phyloP scores from a whole-genome alignment of 2,888 invertebrate genomes.

The Clunio marinus region DNA sequence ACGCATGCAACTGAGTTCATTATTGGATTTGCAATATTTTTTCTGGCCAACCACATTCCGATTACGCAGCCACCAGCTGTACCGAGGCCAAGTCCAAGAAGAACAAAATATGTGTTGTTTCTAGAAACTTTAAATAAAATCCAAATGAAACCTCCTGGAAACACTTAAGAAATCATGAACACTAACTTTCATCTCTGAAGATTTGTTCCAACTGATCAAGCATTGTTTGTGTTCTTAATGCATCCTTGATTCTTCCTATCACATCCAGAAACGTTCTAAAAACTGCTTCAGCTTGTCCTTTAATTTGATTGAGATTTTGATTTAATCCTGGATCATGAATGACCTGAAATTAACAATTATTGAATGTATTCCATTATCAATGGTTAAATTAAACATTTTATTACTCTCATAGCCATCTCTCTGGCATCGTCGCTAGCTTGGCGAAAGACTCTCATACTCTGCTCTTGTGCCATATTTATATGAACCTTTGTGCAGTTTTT shows the following conservation, averaged over 20 bases:
- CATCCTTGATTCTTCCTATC: conserved; percentile 40
- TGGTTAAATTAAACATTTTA: conserved; percentile 18
- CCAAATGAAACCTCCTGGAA: no score
- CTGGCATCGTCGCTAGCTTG: conserved; percentile 42
- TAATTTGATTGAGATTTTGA: conserved; percentile 40
- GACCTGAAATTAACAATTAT: conserved; percentile 34
- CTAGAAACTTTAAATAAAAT: conserved; percentile 46
- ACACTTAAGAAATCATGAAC: neutral
- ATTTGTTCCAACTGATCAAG: conserved; percentile 41
- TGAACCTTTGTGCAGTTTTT: no score
- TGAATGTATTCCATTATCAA: neutral
- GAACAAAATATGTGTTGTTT: conserved; percentile 47
- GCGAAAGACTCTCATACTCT: conserved; percentile 41
- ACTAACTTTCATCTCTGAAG: conserved; percentile 43
- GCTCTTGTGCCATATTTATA: conserved; percentile 41
- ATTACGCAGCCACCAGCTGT: conserved; percentile 47
- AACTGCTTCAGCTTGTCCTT: conserved; percentile 40
- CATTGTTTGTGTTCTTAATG: conserved; percentile 40
- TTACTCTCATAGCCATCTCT: conserved; percentile 40
- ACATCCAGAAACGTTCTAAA: conserved; percentile 40
- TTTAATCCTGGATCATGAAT: conserved; percentile 40
- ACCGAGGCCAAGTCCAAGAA: conserved; percentile 49
- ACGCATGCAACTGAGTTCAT: conserved; percentile 51
- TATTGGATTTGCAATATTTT: conserved; percentile 43
- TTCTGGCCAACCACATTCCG: conserved; percentile 45